Conservation (phyloP, 2,888 invertebrate species). For the Lithophane semibrunnea region DNA sequence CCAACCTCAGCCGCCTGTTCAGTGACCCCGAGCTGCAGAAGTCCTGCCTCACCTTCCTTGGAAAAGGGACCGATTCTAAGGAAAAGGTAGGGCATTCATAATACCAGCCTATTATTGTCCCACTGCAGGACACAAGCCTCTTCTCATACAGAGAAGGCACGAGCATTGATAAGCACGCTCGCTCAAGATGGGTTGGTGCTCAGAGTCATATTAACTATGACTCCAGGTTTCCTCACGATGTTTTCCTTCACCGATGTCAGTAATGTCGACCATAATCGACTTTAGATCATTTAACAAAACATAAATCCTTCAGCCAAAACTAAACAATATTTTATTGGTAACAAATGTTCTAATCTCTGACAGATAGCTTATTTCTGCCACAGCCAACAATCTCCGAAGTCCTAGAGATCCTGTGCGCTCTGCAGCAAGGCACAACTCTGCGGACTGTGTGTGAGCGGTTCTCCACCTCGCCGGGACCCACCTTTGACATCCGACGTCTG, state of each 20-base stretch:
- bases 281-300: background rate
- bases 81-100: constrained; percentile 73
- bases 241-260: background rate
- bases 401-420: constrained; percentile 79
- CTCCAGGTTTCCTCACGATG: background rate
- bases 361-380: background rate
- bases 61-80: constrained; percentile 76
- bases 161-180: background rate
- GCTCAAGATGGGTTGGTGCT: background rate
- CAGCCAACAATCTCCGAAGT: constrained; percentile 81
- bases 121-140: too few relatives aligned
- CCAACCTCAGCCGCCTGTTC: constrained; percentile 93
- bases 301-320: background rate
- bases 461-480: constrained; percentile 66
- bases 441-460: constrained; percentile 83
- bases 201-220: background rate
- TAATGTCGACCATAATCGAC: background rate
- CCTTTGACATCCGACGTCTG: constrained; percentile 87
- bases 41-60: constrained; percentile 91
- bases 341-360: background rate
- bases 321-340: background rate
- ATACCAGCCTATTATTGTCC: background rate
- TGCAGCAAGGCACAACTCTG: constrained; percentile 86
- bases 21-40: constrained; percentile 92
- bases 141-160: background rate